Evolutionary conservation across 2,797 vertebrate species (phyloP), one percentile per base, ranked within the genome.

Genomic region (Myripristis jacobus): DNA sequence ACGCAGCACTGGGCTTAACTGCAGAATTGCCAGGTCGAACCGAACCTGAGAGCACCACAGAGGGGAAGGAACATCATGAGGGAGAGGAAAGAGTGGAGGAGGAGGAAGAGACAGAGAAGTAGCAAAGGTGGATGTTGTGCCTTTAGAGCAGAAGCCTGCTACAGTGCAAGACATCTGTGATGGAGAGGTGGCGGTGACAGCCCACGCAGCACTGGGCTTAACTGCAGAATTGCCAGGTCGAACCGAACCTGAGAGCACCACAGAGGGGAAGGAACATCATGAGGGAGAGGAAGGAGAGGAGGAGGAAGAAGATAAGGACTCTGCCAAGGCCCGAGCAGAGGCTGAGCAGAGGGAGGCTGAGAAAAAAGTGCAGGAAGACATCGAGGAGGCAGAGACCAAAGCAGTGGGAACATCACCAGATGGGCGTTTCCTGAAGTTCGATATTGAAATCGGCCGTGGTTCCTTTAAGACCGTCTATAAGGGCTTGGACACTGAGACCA

Each of bases 381-480:
- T 94, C 0, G 97, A 99, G 76, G 97, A 99, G 90, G 94, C 96
- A 13, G 98, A 99, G 92, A 99, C 96, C 55, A 98, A 98, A 92
- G 97, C 98, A 1, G 97, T 99, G 73, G 98, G 96, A 29, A 94
- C 97, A 58, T 99, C 97, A 24, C 96, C 95, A 0, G 97, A 99
- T 31, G 97, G 98, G 3, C 95, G 97, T 58, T 99, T 99, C 81
- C 91, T 99, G 0, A 99, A 99, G 92, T 98, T 99, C 78, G 97
- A 99, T 76, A 98, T 99, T 24, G 97, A 99, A 91, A 98, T 99
- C 52, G 97, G 97, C 89, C 95, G 97, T 83, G 97, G 97, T 46
- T 99, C 97, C 58, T 99, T 99, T 88, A 99, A 98, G 94, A 99
- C 97, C 0, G 97, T 98, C 65, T 99, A 99, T 91, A 98, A 98